phyloP scores from a whole-genome alignment of 2,888 invertebrate genomes.

The Shargacucullia verbasci region DNA sequence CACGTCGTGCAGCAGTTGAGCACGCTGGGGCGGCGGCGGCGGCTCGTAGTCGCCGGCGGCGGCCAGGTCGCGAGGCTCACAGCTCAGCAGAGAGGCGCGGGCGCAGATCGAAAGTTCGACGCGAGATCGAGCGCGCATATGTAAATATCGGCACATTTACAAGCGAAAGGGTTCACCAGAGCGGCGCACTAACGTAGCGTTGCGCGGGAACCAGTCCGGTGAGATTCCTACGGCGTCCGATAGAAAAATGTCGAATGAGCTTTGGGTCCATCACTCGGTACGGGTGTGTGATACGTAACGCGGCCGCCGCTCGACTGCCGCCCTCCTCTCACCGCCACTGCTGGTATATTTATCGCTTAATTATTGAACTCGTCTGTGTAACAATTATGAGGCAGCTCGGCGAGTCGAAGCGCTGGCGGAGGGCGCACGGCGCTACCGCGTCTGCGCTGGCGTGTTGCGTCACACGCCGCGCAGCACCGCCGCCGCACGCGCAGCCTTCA shows the following conservation, averaged over 20 bases:
- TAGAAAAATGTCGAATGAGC: constrained; percentile 89
- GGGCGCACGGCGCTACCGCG: constrained; percentile 81
- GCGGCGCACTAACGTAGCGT: constrained; percentile 88
- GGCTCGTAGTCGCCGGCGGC: constrained; percentile 65
- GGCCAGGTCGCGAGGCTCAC: constrained; percentile 74
- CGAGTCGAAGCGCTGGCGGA: constrained; percentile 73
- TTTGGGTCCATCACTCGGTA: constrained; percentile 81
- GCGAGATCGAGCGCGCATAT: constrained; percentile 87
- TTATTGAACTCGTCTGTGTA: constrained; percentile 87
- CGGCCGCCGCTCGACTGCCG: constrained; percentile 87
- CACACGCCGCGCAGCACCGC: constrained; percentile 65
- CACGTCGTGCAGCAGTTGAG: constrained; percentile 79
- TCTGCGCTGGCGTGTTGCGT: constrained; percentile 82
- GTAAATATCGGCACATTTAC: constrained; percentile 89
- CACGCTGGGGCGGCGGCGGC: constrained; percentile 77
- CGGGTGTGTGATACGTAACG: constrained; percentile 84
- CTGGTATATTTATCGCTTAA: constrained; percentile 88
- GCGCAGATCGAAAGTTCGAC: constrained; percentile 88
- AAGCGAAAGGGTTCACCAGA: constrained; percentile 89
- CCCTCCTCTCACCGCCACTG: constrained; percentile 83
- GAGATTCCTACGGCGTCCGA: constrained; percentile 90
- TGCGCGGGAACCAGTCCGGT: constrained; percentile 91
- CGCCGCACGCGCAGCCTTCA: constrained; percentile 77
- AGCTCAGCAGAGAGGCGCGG: constrained; percentile 74
- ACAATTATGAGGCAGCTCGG: constrained; percentile 84